Base-by-base conservation (phyloP, 2,113 vertebrate species). In the Pseudorhombus dupliciocellatus region DNA sequence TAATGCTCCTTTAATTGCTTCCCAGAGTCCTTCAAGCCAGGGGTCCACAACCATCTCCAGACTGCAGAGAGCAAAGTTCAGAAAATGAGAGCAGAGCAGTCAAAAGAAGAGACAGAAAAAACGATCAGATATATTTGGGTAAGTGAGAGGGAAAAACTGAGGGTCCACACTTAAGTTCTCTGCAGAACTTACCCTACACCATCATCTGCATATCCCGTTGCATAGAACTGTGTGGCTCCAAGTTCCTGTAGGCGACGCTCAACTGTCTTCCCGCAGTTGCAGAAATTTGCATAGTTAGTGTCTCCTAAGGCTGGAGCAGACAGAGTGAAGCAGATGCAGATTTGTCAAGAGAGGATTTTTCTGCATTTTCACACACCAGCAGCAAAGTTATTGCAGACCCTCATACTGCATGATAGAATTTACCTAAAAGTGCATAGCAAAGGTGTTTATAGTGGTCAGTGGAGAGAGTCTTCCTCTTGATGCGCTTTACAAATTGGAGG, bases 261-360 rank as follows among this genome's bases (percentile, higher is more conserved):
- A 70, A 99, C 94, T 16, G 93, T 92, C 86, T 95, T 98, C n/a
- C 97, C 98, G n/a, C 96, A 96, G n/a, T 99, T 98, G 86, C 97
- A 99, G 84, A 99, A 99, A 89, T 95, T 94, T 0, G 93, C 92
- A 87, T 98, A 99, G 68, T 98, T 98, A 20, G 97, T 96, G 83
- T 99, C 96, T 70, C 98, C 98, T 78, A 99, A 93, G 84, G 95
- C 98, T 99, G 75, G 5, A 83, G 50, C 37, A 77, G 24, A 82
- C 52, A 80, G 53, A 77, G 24, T 30, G 68, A 65, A 60, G 80
- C 61, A 62, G 37, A 74, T 61, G 57, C 64, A 22, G n/a, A 66
- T 68, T 53, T 44, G 22, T 59, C 46, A 40, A 42, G 53, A 15
- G 51, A 67, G 48, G 16, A 52, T 59, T 40, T 60, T 12, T 15